Percentiles rank a stretch among this genome's conserved stretches.
These are phyloP conservation scores for Orientallactaga sibirica DNA, from an alignment of 2,797 vertebrate genomes.

Conservation along the genomic window DNA sequence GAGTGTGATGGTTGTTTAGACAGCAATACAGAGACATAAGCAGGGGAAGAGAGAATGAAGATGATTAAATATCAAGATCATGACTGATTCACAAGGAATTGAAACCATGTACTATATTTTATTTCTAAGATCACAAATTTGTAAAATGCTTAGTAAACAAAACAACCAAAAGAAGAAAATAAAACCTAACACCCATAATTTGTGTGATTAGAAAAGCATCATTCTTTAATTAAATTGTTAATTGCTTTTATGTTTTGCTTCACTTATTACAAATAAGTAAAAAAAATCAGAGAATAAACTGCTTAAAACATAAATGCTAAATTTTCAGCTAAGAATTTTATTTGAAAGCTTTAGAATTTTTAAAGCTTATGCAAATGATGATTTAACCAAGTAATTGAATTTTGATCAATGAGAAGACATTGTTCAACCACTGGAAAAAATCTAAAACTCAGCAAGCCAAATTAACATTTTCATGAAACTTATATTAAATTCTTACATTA, in stretches of 20 bases:
- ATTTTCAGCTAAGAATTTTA: constrained; percentile 66
- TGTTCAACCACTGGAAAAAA: constrained; percentile 33
- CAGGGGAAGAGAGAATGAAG: constrained; percentile 16
- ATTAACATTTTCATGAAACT: constrained; percentile 65
- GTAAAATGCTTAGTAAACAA: constrained; percentile 68
- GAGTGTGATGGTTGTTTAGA: background rate
- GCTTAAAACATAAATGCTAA: constrained; percentile 43
- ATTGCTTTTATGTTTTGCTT: constrained; percentile 71
- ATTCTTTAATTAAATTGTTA: constrained; percentile 78
- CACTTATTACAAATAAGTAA: constrained; percentile 71
- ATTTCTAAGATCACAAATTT: constrained; percentile 58
- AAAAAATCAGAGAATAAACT: constrained; percentile 42
- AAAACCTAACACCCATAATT: constrained; percentile 42
- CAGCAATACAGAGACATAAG: background rate
- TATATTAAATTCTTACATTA: constrained; percentile 40
- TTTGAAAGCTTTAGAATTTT: background rate
- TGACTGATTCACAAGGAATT: background rate
- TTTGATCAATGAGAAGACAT: constrained; percentile 50
- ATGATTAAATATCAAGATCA: background rate
- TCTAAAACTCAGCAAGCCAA: background rate
- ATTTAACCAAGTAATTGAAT: constrained; percentile 62
- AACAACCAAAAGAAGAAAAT: constrained; percentile 49
- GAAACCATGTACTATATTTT: constrained; percentile 54
- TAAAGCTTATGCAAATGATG: constrained; percentile 51
- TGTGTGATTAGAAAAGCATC: constrained; percentile 68